phyloP scores from a whole-genome alignment of 2,888 invertebrate genomes.

The Ochropleura leucogaster region DNA sequence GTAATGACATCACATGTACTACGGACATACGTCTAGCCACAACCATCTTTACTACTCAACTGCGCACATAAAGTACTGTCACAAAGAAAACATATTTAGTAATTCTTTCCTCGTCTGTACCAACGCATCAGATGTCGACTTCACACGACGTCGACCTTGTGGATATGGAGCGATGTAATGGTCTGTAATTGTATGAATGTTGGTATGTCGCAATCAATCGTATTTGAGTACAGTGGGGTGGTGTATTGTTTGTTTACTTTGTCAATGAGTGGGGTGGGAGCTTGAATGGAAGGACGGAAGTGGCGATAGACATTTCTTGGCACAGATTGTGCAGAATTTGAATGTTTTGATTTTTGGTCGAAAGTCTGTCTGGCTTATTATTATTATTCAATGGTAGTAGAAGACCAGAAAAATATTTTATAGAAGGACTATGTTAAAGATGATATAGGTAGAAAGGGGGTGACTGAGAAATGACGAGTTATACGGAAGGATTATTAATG shows the following conservation, averaged over 20 bases:
- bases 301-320: background rate
- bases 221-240: conserved; percentile 61
- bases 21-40: conserved; percentile 22
- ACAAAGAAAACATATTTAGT: conserved; percentile 70
- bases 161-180: conserved; percentile 85
- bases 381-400: too few species aligned
- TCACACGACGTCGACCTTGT: conserved; percentile 86
- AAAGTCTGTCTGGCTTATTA: too few species aligned
- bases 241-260: conserved; percentile 52
- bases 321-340: background rate
- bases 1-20: conserved; percentile 32
- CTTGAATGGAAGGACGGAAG: background rate
- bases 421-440: too few species aligned
- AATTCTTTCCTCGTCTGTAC: conserved; percentile 72
- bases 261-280: conserved; percentile 21
- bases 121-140: conserved; percentile 77
- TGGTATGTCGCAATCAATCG: conserved; percentile 85
- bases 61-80: conserved; percentile 57
- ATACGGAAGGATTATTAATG: background rate
- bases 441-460: background rate
- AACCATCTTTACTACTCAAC: conserved; percentile 30
- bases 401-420: too few species aligned
- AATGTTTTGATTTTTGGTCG: background rate
- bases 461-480: background rate
- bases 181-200: conserved; percentile 84